Conservation (phyloP, 23 tunicate species). For the Botrylloides violaceus region DNA sequence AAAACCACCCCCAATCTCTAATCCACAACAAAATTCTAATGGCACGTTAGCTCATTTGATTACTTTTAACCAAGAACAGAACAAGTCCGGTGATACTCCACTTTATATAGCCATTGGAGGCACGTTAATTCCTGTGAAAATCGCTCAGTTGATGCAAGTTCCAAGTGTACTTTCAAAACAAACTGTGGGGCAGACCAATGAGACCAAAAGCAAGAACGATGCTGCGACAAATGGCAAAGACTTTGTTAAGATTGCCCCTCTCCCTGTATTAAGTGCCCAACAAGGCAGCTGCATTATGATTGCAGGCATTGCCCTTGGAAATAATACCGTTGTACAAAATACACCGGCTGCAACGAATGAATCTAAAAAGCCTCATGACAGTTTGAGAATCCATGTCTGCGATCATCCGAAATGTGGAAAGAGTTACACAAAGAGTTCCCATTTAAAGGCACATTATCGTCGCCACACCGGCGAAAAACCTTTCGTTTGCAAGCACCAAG, state of each 20-base stretch:
- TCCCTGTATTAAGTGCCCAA: slow-evolving; percentile 51
- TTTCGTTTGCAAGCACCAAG: slow-evolving; percentile 57
- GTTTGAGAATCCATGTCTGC: slow-evolving; percentile 65
- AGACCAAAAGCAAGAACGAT: not conserved
- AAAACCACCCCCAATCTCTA: not conserved
- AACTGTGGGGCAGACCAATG: not conserved
- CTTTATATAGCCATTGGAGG: slow-evolving; percentile 57
- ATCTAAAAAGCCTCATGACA: slow-evolving; percentile 27
- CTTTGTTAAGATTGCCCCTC: slow-evolving; percentile 67
- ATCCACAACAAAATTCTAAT: slow-evolving; percentile 3
- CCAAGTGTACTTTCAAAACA: slow-evolving; percentile 1
- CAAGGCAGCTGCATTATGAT: slow-evolving; percentile 68
- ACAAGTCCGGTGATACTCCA: slow-evolving; percentile 18
- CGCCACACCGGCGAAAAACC: slow-evolving; percentile 98
- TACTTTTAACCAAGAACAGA: slow-evolving; percentile 38
- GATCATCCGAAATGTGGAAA: slow-evolving; percentile 63
- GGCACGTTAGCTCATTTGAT: slow-evolving; percentile 69
- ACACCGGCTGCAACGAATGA: not conserved
- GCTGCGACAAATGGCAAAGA: slow-evolving; percentile 19
- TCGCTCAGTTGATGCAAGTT: slow-evolving; percentile 63
- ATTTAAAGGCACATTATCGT: slow-evolving; percentile 91
- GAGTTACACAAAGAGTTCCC: slow-evolving; percentile 83
- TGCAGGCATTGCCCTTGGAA: slow-evolving; percentile 54
- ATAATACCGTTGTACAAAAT: not conserved
- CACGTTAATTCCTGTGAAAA: slow-evolving; percentile 57